Percentiles rank a stretch among this genome's conserved stretches.
phyloP scores from a whole-genome alignment of 2,797 vertebrate genomes.

The Ispidina picta region DNA sequence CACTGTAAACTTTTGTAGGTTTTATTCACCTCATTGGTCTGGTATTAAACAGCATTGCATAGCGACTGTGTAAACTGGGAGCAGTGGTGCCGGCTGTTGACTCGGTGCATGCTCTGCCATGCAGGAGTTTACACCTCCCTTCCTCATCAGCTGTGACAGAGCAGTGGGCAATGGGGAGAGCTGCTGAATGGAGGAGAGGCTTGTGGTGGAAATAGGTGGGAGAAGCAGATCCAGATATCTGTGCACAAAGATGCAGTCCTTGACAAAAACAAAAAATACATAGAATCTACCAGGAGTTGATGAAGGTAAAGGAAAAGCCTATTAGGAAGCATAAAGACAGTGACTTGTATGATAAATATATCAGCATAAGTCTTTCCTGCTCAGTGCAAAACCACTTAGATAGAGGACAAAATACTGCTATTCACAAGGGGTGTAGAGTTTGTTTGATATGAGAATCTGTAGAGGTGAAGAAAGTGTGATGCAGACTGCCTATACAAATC shows the following conservation, averaged over 20 bases:
- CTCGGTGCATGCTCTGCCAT: neutral
- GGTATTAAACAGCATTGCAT: constrained; percentile 61
- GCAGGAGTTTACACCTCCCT: neutral
- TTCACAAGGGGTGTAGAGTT: neutral
- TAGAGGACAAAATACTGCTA: no score
- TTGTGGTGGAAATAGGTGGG: neutral
- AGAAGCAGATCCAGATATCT: neutral
- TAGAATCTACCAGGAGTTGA: neutral
- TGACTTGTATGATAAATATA: neutral
- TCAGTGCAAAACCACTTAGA: neutral
- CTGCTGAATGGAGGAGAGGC: neutral
- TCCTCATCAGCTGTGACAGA: neutral
- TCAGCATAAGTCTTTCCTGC: neutral
- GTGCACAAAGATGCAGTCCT: neutral
- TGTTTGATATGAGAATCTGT: neutral
- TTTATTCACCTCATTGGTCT: constrained; percentile 75
- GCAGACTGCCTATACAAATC: neutral
- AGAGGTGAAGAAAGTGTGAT: neutral
- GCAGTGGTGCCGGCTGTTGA: constrained; percentile 3
- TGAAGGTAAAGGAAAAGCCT: neutral
- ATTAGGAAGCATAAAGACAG: neutral
- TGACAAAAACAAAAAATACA: neutral
- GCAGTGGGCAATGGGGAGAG: neutral
- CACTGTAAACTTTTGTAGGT: constrained; percentile 78
- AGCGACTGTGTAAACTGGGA: constrained; percentile 34